A percentile compares a stretch with the other conserved stretches of the same genome.
Evolutionary conservation across 2,888 invertebrate genomes (phyloP).

Genomic region (Morpho deidamia): DNA sequence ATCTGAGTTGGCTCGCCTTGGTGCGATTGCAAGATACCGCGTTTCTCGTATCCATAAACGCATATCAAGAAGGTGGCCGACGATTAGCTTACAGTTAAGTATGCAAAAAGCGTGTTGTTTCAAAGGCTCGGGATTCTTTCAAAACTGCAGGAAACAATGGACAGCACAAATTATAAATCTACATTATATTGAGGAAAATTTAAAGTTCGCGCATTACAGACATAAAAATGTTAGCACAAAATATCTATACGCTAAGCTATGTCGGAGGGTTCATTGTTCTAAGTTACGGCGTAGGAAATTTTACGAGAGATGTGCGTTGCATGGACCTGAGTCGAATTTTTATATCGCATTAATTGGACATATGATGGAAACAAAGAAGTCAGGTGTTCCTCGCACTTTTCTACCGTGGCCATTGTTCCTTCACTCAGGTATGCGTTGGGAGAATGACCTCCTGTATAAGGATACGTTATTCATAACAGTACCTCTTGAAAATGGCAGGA

Average conservation of each 20-base stretch:
- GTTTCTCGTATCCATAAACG: conserved; percentile 44
- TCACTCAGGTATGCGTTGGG: conserved; percentile 40
- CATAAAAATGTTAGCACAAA: conserved; percentile 11
- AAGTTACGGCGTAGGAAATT: conserved; percentile 52
- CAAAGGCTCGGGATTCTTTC: not conserved
- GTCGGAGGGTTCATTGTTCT: conserved; percentile 60
- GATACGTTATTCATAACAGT: conserved; percentile 57
- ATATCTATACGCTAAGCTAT: conserved; percentile 15
- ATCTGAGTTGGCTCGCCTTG: conserved; percentile 27
- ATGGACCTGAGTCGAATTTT: conserved; percentile 64
- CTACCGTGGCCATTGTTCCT: conserved; percentile 65
- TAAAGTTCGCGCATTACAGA: conserved; percentile 15
- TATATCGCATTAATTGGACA: conserved; percentile 56
- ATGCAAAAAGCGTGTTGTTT: conserved; percentile 31
- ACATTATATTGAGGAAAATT: conserved; percentile 16
- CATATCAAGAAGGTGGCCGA: conserved; percentile 36
- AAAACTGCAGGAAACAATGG: conserved; percentile 16
- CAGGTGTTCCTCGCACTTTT: conserved; percentile 51
- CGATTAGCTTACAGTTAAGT: conserved; percentile 41
- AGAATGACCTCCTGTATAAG: conserved; percentile 67
- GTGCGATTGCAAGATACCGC: conserved; percentile 34
- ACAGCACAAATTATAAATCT: conserved; percentile 15
- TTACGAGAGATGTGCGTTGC: conserved; percentile 60
- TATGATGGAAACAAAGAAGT: conserved; percentile 58
- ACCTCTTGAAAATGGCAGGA: conserved; percentile 52